Percentiles rank a stretch among this genome's conserved stretches.
Evolutionary conservation across 2,113 vertebrate species (phyloP).

Genomic region (Campylorhamphus procurvoides): DNA sequence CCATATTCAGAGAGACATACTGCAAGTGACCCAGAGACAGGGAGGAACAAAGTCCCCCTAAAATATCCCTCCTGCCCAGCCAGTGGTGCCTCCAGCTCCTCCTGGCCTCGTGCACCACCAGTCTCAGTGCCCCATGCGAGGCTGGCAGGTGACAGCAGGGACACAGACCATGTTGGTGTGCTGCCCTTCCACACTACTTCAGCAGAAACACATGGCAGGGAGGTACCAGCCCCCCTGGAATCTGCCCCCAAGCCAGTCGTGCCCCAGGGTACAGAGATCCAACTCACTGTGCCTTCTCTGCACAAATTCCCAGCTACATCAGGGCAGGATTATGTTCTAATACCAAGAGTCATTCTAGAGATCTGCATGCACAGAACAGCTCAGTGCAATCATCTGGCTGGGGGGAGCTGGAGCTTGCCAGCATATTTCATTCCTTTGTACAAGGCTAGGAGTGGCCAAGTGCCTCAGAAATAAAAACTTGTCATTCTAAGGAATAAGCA

Average conservation of each 20-base stretch:
- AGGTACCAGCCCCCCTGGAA: background rate
- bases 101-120: background rate
- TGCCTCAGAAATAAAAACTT: background rate
- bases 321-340: background rate
- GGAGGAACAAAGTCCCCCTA: background rate
- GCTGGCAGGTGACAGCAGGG: background rate
- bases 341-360: background rate
- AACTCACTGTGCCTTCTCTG: background rate
- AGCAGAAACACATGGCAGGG: background rate
- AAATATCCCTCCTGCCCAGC: background rate
- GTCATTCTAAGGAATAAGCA: background rate
- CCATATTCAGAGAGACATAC: background rate
- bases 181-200: background rate
- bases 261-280: background rate
- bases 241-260: background rate
- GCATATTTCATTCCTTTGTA: background rate
- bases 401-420: background rate
- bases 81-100: background rate
- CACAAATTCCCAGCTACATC: background rate
- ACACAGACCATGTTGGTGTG: background rate
- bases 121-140: background rate
- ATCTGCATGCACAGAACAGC: background rate
- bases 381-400: background rate
- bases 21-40: background rate
- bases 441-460: background rate